These are phyloP conservation scores for Hydractinia echinata DNA, from an alignment of 30 jellyfish, hydroid and myxozoan genomes.

Conservation along the genomic window DNA sequence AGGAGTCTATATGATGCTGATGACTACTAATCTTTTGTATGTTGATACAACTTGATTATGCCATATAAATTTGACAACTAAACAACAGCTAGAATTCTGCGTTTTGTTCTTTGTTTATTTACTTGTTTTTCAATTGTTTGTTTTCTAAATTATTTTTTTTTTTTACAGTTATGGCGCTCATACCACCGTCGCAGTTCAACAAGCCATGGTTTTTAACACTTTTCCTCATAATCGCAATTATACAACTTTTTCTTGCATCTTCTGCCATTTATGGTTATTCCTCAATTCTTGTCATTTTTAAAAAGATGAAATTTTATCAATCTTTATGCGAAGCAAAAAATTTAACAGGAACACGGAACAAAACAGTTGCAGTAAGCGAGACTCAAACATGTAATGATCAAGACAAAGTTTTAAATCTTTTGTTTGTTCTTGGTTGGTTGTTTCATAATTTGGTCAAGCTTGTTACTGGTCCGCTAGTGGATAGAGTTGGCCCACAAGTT, in stretches of 20 bases:
- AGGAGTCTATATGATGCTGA: no score
- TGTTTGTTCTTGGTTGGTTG: constrained; percentile 12
- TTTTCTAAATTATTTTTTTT: neutral
- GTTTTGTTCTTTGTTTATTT: no score
- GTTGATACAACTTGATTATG: no score
- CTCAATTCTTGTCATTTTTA: constrained; percentile 23
- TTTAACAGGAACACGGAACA: neutral
- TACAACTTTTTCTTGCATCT: constrained; percentile 13
- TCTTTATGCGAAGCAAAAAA: neutral
- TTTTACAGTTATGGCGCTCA: constrained; percentile 1
- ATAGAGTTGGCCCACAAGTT: constrained; percentile 15
- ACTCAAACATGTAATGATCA: constrained; percentile 12
- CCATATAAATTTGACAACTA: no score
- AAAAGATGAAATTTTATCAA: constrained; percentile 8
- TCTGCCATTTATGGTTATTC: constrained; percentile 33
- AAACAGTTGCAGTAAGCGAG: neutral
- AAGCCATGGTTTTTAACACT: neutral
- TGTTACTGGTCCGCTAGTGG: constrained; percentile 17
- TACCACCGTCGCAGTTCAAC: neutral
- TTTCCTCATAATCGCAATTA: neutral
- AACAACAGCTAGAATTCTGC: no score
- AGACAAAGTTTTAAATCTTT: constrained; percentile 13
- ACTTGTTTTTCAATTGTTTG: no score
- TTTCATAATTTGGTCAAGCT: constrained; percentile 18
- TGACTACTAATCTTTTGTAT: no score